Conservation (phyloP, 2,797 vertebrate genomes). For the Acestrorhynchus altus region DNA sequence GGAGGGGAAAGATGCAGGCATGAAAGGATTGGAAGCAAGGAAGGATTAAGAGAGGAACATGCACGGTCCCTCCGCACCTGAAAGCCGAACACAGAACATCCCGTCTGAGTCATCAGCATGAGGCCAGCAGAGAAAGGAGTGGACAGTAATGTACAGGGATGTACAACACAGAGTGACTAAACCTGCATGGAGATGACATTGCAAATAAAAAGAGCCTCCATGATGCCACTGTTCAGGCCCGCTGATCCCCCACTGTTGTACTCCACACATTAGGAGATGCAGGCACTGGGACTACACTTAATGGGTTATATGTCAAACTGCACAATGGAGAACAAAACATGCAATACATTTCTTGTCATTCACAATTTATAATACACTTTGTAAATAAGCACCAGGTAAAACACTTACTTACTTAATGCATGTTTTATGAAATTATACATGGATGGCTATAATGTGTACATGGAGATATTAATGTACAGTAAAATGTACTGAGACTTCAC, state of each 20-base stretch:
- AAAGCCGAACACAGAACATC: constrained; percentile 29
- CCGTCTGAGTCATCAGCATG: constrained; percentile 35
- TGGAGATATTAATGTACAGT: too few species aligned
- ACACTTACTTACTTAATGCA: too few species aligned
- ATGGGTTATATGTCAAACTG: background rate
- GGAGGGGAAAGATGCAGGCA: constrained; percentile 2
- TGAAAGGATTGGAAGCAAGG: constrained; percentile 17
- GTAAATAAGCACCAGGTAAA: too few species aligned
- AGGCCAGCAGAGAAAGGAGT: constrained; percentile 2
- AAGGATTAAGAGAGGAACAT: constrained; percentile 24
- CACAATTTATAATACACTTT: too few species aligned
- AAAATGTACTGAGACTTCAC: too few species aligned
- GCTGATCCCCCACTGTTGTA: background rate
- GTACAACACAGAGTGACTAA: constrained; percentile 25
- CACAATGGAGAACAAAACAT: background rate
- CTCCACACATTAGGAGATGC: background rate
- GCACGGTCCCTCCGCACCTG: background rate
- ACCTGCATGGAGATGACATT: constrained; percentile 13
- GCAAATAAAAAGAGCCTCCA: constrained; percentile 32
- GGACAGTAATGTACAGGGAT: background rate
- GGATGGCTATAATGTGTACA: too few species aligned
- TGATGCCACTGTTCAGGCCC: constrained; percentile 18
- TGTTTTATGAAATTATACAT: too few species aligned
- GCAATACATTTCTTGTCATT: background rate
- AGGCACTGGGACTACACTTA: background rate